Evolutionary conservation across 2,797 vertebrate species (phyloP), one percentile per base, ranked within the genome.

Genomic region (Rhinichthys osculus): DNA sequence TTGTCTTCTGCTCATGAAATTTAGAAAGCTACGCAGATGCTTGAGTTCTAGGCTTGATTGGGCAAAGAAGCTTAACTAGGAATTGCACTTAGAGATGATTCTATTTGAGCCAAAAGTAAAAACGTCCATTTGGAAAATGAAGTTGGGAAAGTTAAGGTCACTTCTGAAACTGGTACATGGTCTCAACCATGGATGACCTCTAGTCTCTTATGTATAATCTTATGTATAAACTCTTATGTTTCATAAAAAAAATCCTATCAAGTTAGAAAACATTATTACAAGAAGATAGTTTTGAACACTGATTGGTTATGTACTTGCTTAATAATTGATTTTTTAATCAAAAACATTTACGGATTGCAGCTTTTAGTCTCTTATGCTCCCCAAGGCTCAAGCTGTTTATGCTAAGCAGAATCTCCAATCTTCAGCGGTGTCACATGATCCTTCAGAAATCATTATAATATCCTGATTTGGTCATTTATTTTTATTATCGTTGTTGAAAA

Each of bases 1-100:
- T 82, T 90, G 86, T 91, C 85, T 69, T 83, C 19, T 23, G 78
- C 90, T 92, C 90, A 91, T 92, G 79, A 90, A 90, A 90, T 88
- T 91, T 92, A 88, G 85, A 91, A 85, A 74, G 42, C 72, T 40
- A 66, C 17, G 52, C 86, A 90, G 88, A 91, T 90, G 89, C 89
- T 88, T 50, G 54, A 59, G 64, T 78, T 66, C 78, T 52, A 14
- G 81, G 74, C 47, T 82, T 89, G 87, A 90, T 90, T 91, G 87
- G 71, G 59, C 77, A 23, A 17, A 77, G 70, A 47, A 83, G 72
- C 84, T 69, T 81, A 86, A 92, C 90, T 79, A 85, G 90, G 77
- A 85, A 91, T 83, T 81, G 89, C 90, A 89, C 90, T 91, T 90
- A 88, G 81, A 21, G 87, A 67, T 33, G 66, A 66, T 79, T 57